Percentiles rank a stretch among this genome's conserved stretches.
These are phyloP conservation scores for Dexiosoma caninum DNA, from an alignment of 2,888 invertebrate species.

Conservation along the genomic window DNA sequence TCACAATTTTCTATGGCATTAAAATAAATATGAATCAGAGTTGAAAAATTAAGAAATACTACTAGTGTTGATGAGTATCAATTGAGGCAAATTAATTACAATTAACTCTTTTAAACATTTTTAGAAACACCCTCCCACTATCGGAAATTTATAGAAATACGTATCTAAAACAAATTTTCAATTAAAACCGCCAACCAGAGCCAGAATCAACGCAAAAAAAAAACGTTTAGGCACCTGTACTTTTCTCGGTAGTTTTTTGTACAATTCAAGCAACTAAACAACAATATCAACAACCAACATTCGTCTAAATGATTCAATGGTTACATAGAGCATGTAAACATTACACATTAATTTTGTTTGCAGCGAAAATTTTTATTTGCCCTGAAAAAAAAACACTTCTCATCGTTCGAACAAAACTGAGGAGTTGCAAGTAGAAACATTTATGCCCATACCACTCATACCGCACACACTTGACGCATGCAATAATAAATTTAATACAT, in stretches of 20 bases:
- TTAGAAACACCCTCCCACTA: background rate
- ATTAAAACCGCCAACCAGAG: conserved; percentile 34
- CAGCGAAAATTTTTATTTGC: conserved; percentile 41
- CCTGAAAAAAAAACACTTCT: conserved; percentile 31
- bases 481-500: conserved; percentile 60
- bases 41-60: too few relatives aligned
- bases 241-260: conserved; percentile 55
- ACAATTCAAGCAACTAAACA: conserved; percentile 36
- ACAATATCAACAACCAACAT: conserved; percentile 51
- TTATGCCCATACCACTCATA: conserved; percentile 16
- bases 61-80: too few relatives aligned
- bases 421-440: conserved; percentile 8
- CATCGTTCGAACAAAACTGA: conserved; percentile 30
- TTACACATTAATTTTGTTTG: conserved; percentile 62
- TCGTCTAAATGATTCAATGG: conserved; percentile 63
- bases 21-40: too few relatives aligned
- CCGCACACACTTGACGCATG: conserved; percentile 60
- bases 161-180: conserved; percentile 45
- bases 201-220: background rate
- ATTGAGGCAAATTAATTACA: too few relatives aligned
- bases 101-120: background rate
- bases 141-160: background rate
- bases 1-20: too few relatives aligned
- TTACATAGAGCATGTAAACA: conserved; percentile 64
- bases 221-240: conserved; percentile 57